Evolutionary conservation across 2,797 vertebrate genomes (phyloP), one percentile per base, ranked within the genome.

Genomic region (Tokudaia muenninki): DNA sequence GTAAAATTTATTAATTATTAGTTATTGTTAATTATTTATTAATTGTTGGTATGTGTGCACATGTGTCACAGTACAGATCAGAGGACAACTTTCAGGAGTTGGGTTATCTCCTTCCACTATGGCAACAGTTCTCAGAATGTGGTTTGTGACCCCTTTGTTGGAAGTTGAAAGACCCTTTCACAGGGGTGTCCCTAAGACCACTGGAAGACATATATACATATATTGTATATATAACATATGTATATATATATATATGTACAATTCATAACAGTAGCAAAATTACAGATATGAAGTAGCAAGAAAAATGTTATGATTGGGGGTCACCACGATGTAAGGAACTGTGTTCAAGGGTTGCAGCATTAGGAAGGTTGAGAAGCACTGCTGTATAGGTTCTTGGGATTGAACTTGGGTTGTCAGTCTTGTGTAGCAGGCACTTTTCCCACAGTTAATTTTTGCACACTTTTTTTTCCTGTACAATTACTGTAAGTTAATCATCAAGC

Each of bases 401-500:
- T 70, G 47, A 47, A 16, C 12, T n/a, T 7, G 1, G 29, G 6
- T 8, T 52, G 31, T 52, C 44, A 70, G 83, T 41, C 29, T 70
- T 72, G 34, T 55, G 34, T 7, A 79, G 47, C 14, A 37, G 26
- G 22, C 7, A 70, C 65, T 87, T 72, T 37, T 5, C 22, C 47
- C 47, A 72, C 31, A 50, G 11, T 19, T 50, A 63, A 72, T 44
- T 96, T 93, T 92, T 95, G 16, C 72, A 63, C 1, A 22, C 14
- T 31, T 41, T 41, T 41, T 41, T 88, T 97, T 92, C 74, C 50
- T 93, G 92, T 72, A 80, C 83, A 75, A 70, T 70, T 70, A 74
- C 65, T 91, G 31, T 87, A 70, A 44, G 19, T 52, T 82, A 57
- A 78, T 72, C 52, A 74, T 26, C 34, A 57, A 93, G 6, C 93